phyloP scores from a whole-genome alignment of 2,797 vertebrate genomes.

The Diglossa cyanea region DNA sequence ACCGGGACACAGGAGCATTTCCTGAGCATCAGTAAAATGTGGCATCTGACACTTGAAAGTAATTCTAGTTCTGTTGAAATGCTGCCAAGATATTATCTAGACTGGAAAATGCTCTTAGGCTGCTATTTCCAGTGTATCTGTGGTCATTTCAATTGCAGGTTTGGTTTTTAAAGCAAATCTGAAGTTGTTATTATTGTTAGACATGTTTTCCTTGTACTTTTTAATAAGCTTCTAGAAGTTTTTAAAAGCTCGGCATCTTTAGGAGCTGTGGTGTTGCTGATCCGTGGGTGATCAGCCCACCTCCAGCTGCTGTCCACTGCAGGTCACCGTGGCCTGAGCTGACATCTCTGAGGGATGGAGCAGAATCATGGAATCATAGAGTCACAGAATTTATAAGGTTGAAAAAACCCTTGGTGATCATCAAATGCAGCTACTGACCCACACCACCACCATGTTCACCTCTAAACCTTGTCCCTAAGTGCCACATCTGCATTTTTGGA shows the following conservation, averaged over 20 bases:
- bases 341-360: neutral
- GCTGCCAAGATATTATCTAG: neutral
- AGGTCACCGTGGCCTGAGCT: neutral
- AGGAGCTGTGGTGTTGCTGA: neutral
- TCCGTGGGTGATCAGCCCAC: rapidly evolving
- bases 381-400: neutral
- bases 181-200: neutral
- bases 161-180: neutral
- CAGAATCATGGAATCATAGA: neutral
- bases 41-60: neutral
- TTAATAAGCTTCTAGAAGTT: neutral
- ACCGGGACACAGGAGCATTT: neutral
- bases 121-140: rapidly evolving
- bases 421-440: neutral
- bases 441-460: neutral
- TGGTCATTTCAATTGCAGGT: neutral
- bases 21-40: neutral
- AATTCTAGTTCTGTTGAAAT: neutral
- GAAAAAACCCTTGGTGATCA: neutral
- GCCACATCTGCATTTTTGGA: neutral
- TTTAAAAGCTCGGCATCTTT: rapidly evolving
- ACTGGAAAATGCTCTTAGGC: neutral
- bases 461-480: neutral
- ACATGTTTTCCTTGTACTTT: neutral
- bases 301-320: neutral